These are phyloP conservation scores for Drosophila tristis DNA, from an alignment of 1,140 invertebrate genomes.

Conservation along the genomic window DNA sequence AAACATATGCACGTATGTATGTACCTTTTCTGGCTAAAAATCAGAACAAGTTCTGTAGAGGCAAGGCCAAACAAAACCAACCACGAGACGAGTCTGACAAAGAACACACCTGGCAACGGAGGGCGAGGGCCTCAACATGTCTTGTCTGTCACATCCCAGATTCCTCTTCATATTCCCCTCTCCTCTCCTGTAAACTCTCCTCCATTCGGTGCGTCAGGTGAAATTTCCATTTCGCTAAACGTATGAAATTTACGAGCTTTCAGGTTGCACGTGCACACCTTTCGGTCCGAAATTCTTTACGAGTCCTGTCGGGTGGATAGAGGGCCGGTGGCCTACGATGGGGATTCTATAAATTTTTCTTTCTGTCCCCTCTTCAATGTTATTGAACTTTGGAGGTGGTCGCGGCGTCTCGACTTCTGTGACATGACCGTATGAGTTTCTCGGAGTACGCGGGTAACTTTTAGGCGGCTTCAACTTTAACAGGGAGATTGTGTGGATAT, in stretches of 20 bases:
- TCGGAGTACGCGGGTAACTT: slow-evolving; percentile 30
- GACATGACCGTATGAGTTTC: slow-evolving; percentile 55
- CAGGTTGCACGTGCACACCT: slow-evolving; percentile 69
- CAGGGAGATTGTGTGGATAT: background rate
- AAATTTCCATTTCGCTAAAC: slow-evolving; percentile 77
- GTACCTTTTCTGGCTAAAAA: slow-evolving; percentile 33
- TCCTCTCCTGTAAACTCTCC: background rate
- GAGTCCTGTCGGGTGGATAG: slow-evolving; percentile 41
- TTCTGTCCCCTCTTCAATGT: slow-evolving; percentile 42
- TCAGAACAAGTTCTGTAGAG: slow-evolving; percentile 45
- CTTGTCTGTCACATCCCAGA: slow-evolving; percentile 24
- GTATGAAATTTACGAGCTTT: slow-evolving; percentile 67
- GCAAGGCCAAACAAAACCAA: slow-evolving; percentile 42
- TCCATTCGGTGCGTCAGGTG: slow-evolving; percentile 42
- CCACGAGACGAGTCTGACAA: slow-evolving; percentile 23
- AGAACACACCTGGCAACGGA: slow-evolving; percentile 36
- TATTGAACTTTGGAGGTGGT: slow-evolving; percentile 63
- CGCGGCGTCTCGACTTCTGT: slow-evolving; percentile 53
- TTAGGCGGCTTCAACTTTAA: slow-evolving; percentile 24
- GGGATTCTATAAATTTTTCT: slow-evolving; percentile 46
- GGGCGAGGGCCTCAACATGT: slow-evolving; percentile 21
- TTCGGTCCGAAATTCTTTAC: slow-evolving; percentile 61
- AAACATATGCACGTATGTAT: slow-evolving; percentile 2
- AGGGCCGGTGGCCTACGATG: background rate
- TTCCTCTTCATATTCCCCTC: background rate